Conservation (phyloP, 2,113 vertebrate species). For the Carettochelys insculpta region DNA sequence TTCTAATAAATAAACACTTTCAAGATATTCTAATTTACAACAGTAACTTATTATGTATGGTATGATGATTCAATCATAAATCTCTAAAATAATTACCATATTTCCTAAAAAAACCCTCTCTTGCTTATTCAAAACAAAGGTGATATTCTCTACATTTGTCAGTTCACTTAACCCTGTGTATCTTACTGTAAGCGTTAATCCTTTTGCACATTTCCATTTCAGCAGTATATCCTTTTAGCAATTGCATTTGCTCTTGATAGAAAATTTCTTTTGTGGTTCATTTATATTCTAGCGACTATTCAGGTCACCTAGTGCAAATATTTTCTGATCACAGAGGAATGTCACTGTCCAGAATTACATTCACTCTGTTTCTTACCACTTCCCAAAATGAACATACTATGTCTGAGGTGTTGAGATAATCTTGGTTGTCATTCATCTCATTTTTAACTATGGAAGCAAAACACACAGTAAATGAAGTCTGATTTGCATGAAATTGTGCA, state of each 20-base stretch:
- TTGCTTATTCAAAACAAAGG: conserved; percentile 7
- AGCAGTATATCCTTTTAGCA: conserved; percentile 48
- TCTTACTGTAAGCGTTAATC: conserved; percentile 55
- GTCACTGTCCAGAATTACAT: conserved; percentile 44
- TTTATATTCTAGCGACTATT: conserved; percentile 59
- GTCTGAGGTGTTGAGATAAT: conserved; percentile 3
- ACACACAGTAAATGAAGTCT: conserved; percentile 35
- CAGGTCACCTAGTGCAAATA: conserved; percentile 58
- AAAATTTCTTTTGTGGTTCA: conserved; percentile 55
- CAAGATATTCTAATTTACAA: background rate
- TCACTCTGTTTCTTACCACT: conserved; percentile 42
- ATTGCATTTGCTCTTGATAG: conserved; percentile 53
- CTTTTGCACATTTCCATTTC: conserved; percentile 48
- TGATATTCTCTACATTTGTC: conserved; percentile 22
- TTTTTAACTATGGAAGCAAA: conserved; percentile 51
- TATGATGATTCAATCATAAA: conserved; percentile 10
- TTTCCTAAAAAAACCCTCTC: background rate
- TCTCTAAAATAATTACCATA: background rate
- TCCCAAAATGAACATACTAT: conserved; percentile 43
- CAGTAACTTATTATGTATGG: background rate
- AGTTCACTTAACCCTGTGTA: conserved; percentile 48
- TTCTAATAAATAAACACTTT: background rate
- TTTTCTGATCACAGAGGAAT: conserved; percentile 56
- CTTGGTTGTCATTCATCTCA: conserved; percentile 35
- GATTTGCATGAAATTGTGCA: conserved; percentile 65